phyloP scores from a whole-genome alignment of 2,888 invertebrate species.

The Portevinia maculata region DNA sequence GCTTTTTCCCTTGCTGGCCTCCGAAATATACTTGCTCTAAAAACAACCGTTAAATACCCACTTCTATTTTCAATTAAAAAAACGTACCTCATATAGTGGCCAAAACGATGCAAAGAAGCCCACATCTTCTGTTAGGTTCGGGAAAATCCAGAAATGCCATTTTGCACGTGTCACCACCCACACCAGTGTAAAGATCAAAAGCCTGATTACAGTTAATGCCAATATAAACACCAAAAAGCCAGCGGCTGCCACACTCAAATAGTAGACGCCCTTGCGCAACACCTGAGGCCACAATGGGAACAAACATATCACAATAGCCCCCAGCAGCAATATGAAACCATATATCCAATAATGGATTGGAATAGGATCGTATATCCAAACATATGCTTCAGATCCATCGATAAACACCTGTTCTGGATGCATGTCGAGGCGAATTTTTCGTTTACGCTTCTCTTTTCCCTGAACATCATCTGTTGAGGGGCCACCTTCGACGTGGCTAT shows the following conservation, averaged over 20 bases:
- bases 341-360: constrained; percentile 97
- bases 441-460: constrained; percentile 88
- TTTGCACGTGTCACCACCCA: constrained; percentile 94
- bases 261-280: constrained; percentile 97
- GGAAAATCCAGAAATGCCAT: constrained; percentile 98
- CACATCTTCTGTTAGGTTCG: constrained; percentile 99
- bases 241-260: constrained; percentile 96
- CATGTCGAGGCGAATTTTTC: constrained; percentile 98
- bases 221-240: constrained; percentile 97
- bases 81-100: constrained; percentile 93
- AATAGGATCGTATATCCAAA: constrained; percentile 99
- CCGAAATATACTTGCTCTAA: constrained; percentile 90
- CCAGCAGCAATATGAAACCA: constrained; percentile 94
- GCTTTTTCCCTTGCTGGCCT: constrained; percentile 84
- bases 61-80: constrained; percentile 7
- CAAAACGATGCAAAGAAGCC: constrained; percentile 99
- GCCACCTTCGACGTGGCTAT: constrained; percentile 42
- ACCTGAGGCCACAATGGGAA: constrained; percentile 99
- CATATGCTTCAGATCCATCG: constrained; percentile 97
- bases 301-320: constrained; percentile 97
- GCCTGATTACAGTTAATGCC: constrained; percentile 92
- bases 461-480: constrained; percentile 32
- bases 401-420: constrained; percentile 97
- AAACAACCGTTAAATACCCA: neutral
- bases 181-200: constrained; percentile 95